These are phyloP conservation scores for Pycnonotus jocosus DNA, from an alignment of 2,113 vertebrate species.

Conservation along the genomic window DNA sequence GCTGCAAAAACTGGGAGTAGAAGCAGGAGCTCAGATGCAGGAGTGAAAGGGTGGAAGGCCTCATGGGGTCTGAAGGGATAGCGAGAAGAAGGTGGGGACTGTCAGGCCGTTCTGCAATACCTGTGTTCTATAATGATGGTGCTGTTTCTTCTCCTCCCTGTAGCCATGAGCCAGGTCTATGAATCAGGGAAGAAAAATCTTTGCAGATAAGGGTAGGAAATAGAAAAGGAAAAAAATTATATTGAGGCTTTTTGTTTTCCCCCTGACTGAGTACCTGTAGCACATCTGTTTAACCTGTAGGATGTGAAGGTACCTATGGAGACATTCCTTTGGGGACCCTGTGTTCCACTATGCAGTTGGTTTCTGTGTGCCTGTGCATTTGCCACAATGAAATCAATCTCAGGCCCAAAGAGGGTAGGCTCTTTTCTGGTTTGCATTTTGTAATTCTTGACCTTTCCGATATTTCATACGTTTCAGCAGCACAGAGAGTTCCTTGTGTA, in stretches of 20 bases:
- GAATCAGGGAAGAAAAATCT: background rate
- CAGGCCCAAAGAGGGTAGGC: background rate
- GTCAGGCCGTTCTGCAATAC: background rate
- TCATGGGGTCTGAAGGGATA: background rate
- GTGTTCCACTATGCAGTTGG: rapidly evolving
- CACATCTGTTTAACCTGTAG: background rate
- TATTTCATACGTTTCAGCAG: background rate
- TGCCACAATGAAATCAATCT: background rate
- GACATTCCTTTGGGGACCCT: background rate
- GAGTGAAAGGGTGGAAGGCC: background rate
- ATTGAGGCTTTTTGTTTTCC: background rate
- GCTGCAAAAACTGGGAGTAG: rapidly evolving
- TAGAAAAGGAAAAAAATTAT: background rate
- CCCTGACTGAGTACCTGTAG: background rate
- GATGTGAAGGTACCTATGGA: background rate
- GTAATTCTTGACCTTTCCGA: background rate
- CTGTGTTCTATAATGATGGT: rapidly evolving
- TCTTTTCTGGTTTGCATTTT: background rate
- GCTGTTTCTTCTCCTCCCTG: background rate
- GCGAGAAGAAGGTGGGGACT: background rate
- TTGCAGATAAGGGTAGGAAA: background rate
- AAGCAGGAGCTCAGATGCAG: background rate
- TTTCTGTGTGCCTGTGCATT: background rate
- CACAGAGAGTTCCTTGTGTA: background rate
- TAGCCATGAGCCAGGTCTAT: background rate